Evolutionary conservation across 2,113 vertebrate genomes (phyloP).

Genomic region (Mohoua ochrocephala): DNA sequence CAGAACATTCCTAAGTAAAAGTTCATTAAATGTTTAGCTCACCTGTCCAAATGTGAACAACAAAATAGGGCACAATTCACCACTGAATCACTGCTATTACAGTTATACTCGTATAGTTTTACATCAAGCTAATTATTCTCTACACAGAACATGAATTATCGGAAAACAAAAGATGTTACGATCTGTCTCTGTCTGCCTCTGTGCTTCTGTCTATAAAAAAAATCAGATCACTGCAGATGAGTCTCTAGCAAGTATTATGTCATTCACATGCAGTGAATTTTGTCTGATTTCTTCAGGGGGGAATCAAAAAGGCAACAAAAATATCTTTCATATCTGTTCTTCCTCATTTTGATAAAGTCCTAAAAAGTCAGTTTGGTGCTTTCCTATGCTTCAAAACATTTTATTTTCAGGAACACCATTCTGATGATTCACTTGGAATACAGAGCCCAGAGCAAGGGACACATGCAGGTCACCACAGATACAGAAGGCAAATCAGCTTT

Average conservation of each 20-base stretch:
- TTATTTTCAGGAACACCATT: background rate
- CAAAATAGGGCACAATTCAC: background rate
- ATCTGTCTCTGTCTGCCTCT: background rate
- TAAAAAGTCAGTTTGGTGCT: background rate
- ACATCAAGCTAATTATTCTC: background rate
- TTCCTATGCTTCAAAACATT: background rate
- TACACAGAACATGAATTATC: background rate
- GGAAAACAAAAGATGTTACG: background rate
- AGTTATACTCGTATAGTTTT: background rate
- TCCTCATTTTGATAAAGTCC: background rate
- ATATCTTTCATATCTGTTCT: background rate
- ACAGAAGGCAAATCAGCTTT: background rate
- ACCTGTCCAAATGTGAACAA: background rate
- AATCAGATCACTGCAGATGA: background rate
- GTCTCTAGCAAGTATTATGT: background rate
- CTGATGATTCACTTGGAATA: background rate
- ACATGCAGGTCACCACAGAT: background rate
- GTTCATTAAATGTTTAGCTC: background rate
- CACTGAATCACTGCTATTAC: background rate
- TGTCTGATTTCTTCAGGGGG: background rate
- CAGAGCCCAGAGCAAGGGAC: background rate
- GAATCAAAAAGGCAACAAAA: background rate
- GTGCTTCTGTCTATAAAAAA: background rate
- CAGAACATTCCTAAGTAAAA: background rate
- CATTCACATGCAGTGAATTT: background rate